Evolutionary conservation across 2,113 vertebrate genomes (phyloP).

Genomic region (Sporophila hypoxantha): DNA sequence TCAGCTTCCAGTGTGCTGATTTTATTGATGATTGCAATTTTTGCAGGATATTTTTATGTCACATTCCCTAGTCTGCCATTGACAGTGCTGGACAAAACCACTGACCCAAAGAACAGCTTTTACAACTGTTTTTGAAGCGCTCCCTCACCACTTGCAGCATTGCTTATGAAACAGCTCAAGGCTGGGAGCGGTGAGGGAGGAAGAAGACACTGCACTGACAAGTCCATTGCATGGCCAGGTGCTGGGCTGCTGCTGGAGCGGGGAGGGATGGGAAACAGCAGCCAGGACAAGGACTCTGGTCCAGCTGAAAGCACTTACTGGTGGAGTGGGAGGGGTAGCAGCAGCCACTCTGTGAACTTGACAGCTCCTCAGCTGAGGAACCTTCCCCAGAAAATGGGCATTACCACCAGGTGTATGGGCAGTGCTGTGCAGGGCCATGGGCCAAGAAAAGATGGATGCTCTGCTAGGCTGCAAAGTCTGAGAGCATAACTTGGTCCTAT

Average conservation of each 20-base stretch:
- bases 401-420: not conserved
- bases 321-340: not conserved
- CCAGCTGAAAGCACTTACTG: not conserved
- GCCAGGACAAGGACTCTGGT: not conserved
- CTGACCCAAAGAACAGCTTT: not conserved
- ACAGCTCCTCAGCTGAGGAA: not conserved
- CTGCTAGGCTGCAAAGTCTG: not conserved
- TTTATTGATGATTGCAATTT: not conserved
- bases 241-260: not conserved
- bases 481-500: not conserved
- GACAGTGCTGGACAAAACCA: not conserved
- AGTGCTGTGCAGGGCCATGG: not conserved
- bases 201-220: not conserved
- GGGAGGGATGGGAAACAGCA: not conserved
- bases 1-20: not conserved
- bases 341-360: not conserved
- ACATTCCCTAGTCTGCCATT: not conserved
- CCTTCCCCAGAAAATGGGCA: not conserved
- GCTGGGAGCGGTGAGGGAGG: not conserved
- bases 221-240: fast-evolving
- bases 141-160: not conserved
- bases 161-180: not conserved
- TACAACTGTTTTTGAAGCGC: not conserved
- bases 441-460: not conserved
- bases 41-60: not conserved